Percentiles rank a stretch among this genome's conserved stretches.
These are phyloP conservation scores for Pluvianellus socialis DNA, from an alignment of 2,113 vertebrate genomes.

Conservation along the genomic window DNA sequence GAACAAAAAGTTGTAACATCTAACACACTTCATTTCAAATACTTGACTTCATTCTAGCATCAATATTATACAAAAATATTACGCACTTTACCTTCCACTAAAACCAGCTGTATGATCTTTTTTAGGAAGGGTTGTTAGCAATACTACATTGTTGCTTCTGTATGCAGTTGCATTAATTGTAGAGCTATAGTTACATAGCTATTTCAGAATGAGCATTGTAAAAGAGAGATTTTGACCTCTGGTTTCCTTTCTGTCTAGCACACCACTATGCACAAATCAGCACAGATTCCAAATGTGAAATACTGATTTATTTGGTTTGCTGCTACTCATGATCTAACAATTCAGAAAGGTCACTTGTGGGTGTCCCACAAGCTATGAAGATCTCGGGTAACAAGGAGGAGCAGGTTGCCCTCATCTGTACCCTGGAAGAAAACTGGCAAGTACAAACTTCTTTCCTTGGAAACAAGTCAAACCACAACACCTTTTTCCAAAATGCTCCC, in stretches of 20 bases:
- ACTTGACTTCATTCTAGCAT: not conserved
- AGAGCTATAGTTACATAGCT: not conserved
- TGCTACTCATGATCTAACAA: not conserved
- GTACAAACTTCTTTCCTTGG: not conserved
- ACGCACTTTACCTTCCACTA: not conserved
- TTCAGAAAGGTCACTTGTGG: not conserved
- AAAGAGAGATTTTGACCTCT: not conserved
- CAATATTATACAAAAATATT: not conserved
- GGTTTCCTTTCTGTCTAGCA: not conserved
- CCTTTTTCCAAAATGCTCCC: not conserved
- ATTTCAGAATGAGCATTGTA: not conserved
- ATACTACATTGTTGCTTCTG: not conserved
- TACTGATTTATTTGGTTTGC: not conserved
- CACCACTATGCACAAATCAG: not conserved
- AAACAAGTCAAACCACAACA: not conserved
- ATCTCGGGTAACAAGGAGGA: not conserved
- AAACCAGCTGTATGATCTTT: not conserved
- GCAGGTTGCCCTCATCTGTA: fast-evolving
- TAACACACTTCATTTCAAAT: not conserved
- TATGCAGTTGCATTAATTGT: not conserved
- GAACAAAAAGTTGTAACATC: not conserved
- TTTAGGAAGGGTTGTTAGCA: not conserved
- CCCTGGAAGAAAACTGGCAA: not conserved
- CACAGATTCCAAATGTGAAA: not conserved
- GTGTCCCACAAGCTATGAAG: not conserved